Conservation (phyloP, 2,113 vertebrate species). For the Colistium nudipinnis region DNA sequence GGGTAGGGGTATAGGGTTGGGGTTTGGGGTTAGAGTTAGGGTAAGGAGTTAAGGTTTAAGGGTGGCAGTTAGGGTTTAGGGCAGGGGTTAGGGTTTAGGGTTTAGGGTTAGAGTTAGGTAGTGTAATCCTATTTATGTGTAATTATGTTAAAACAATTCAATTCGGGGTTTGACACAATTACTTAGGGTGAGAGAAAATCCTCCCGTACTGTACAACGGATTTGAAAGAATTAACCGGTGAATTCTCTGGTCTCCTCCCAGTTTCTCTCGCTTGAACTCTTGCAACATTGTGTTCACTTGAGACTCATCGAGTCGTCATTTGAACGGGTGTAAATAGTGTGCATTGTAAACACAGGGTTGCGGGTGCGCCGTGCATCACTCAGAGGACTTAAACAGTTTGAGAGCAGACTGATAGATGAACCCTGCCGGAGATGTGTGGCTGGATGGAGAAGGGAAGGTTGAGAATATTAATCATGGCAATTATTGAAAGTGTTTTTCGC, state of each 20-base stretch:
- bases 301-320: conserved; percentile 89
- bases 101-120: too few species aligned
- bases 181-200: not conserved
- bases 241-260: conserved; percentile 83
- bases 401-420: conserved; percentile 93
- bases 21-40: too few species aligned
- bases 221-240: conserved; percentile 88
- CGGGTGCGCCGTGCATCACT: conserved; percentile 90
- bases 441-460: conserved; percentile 86
- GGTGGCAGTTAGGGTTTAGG: too few species aligned
- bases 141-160: too few species aligned
- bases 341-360: conserved; percentile 88
- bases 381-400: conserved; percentile 92
- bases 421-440: conserved; percentile 83
- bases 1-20: too few species aligned
- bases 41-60: too few species aligned
- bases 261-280: conserved; percentile 83
- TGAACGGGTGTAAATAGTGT: conserved; percentile 91
- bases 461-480: conserved; percentile 96
- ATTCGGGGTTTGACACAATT: too few species aligned
- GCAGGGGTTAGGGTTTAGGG: too few species aligned
- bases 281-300: conserved; percentile 89
- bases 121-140: too few species aligned
- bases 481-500: conserved; percentile 94
- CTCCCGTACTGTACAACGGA: conserved; percentile 73